These are phyloP conservation scores for Drosophila arizonae DNA, from an alignment of 1,140 invertebrate species.

Conservation along the genomic window DNA sequence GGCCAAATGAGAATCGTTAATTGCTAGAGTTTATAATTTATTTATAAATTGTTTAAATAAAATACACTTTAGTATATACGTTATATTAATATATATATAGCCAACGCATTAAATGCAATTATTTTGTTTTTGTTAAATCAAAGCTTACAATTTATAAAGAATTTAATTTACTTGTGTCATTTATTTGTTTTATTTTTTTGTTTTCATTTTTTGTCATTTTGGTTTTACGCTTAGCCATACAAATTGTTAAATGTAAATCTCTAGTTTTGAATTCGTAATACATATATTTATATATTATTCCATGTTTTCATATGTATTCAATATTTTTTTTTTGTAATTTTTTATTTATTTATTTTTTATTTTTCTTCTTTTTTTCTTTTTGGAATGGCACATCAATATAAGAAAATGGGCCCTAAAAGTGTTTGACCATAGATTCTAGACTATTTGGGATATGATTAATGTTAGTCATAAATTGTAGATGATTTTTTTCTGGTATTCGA, in stretches of 20 bases:
- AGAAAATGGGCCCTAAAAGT: constrained; percentile 73
- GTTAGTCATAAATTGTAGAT: constrained; percentile 36
- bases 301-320: constrained; percentile 24
- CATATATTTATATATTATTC: constrained; percentile 14
- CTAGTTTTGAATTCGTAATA: constrained; percentile 47
- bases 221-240: constrained; percentile 47
- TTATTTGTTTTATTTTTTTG: constrained; percentile 20
- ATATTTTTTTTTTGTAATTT: constrained; percentile 12
- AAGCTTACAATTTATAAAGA: constrained; percentile 44
- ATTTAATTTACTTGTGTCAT: constrained; percentile 34
- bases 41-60: constrained; percentile 72
- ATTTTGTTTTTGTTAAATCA: constrained; percentile 54
- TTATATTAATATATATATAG: constrained; percentile 37
- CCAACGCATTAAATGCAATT: constrained; percentile 79
- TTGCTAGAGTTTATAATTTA: constrained; percentile 64
- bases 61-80: constrained; percentile 70
- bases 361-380: constrained; percentile 39
- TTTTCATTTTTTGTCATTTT: constrained; percentile 45
- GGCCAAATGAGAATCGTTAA: constrained; percentile 51
- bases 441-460: constrained; percentile 76
- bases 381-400: constrained; percentile 77
- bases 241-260: constrained; percentile 58
- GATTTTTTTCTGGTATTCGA: constrained; percentile 45
- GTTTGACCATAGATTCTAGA: constrained; percentile 65
- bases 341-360: constrained; percentile 18